These are phyloP conservation scores for Ammodytes marinus DNA, from an alignment of 2,113 vertebrate genomes.

Conservation along the genomic window DNA sequence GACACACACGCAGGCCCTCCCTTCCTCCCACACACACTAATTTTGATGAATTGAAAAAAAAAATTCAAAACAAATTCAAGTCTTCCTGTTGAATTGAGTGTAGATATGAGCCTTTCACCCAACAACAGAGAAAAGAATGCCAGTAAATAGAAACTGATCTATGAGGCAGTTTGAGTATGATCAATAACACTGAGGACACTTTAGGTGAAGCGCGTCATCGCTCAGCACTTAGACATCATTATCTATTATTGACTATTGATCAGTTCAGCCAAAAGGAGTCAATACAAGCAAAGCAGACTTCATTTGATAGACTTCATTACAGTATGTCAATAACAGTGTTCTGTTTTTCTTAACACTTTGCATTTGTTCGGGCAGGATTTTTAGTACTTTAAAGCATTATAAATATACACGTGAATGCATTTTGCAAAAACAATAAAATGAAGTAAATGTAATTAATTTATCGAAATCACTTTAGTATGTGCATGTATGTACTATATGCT, in stretches of 20 bases:
- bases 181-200: constrained; percentile 60
- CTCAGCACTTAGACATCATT: constrained; percentile 69
- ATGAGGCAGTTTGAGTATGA: constrained; percentile 45
- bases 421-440: neutral
- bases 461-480: constrained; percentile 18
- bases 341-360: neutral
- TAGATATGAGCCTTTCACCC: neutral
- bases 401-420: neutral
- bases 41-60: neutral
- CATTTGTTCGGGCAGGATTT: neutral
- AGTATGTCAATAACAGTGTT: constrained; percentile 27
- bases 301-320: constrained; percentile 60
- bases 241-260: constrained; percentile 75
- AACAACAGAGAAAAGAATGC: neutral
- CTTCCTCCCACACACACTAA: neutral
- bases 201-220: constrained; percentile 52
- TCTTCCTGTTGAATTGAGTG: neutral
- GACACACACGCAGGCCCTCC: too few species aligned
- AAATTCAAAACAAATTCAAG: neutral
- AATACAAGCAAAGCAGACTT: constrained; percentile 41
- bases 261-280: constrained; percentile 43
- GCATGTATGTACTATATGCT: constrained; percentile 2
- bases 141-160: constrained; percentile 25
- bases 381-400: neutral
- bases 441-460: constrained; percentile 34